Evolutionary conservation across 2,113 vertebrate genomes (phyloP).

Genomic region (Planiliza haematocheilus): DNA sequence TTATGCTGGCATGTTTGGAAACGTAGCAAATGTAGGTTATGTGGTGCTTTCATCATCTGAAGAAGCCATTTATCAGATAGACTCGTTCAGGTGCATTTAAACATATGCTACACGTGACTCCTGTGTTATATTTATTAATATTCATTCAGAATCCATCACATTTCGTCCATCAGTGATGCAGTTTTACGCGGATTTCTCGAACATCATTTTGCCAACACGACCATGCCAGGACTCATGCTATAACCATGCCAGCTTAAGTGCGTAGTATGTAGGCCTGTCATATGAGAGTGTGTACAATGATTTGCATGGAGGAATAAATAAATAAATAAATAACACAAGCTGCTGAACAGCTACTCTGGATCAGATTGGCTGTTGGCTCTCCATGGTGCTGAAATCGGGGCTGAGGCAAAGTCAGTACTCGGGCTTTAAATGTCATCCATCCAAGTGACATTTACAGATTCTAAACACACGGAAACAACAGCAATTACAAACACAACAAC

Average conservation of each 20-base stretch:
- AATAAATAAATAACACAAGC: too few species aligned
- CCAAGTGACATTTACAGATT: background rate
- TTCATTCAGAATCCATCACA: too few species aligned
- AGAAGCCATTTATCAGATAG: too few species aligned
- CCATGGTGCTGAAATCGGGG: constrained; percentile 82
- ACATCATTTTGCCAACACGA: background rate
- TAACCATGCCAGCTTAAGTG: background rate
- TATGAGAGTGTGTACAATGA: background rate
- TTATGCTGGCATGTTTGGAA: too few species aligned
- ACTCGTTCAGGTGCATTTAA: too few species aligned
- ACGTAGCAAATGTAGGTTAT: too few species aligned
- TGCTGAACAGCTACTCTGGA: background rate
- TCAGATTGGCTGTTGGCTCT: constrained; percentile 73
- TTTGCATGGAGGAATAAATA: background rate
- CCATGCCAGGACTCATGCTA: background rate
- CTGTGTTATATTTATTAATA: too few species aligned
- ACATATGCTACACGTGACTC: too few species aligned
- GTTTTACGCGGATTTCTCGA: too few species aligned
- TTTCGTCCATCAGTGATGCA: too few species aligned
- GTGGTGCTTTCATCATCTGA: too few species aligned
- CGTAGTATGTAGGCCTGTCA: background rate
- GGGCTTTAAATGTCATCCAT: background rate
- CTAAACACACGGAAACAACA: background rate
- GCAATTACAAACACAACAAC: too few species aligned
- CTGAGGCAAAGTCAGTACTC: background rate